phyloP scores from a whole-genome alignment of 1,140 invertebrate species.

The Eubasilissa regina region DNA sequence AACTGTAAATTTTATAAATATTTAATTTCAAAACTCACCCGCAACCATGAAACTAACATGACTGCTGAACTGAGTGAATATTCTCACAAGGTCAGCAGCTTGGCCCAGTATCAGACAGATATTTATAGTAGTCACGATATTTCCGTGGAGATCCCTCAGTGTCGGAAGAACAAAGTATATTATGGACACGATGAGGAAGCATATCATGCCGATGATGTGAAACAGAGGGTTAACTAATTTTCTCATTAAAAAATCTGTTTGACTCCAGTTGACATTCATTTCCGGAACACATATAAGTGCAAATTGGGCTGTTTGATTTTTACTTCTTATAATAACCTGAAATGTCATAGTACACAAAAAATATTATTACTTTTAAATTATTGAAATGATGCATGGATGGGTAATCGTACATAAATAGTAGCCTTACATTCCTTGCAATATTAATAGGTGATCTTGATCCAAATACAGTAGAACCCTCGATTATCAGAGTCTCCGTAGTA shows the following conservation, averaged over 20 bases:
- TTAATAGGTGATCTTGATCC: too few species aligned
- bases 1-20: too few species aligned
- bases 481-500: too few species aligned
- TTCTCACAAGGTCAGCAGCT: slow-evolving; percentile 82
- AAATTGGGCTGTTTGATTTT: slow-evolving; percentile 73
- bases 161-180: slow-evolving; percentile 89
- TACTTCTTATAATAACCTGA: slow-evolving; percentile 62
- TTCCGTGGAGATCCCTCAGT: slow-evolving; percentile 85
- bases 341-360: background rate
- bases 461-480: too few species aligned
- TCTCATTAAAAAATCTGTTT: slow-evolving; percentile 80
- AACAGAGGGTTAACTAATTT: slow-evolving; percentile 84
- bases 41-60: slow-evolving; percentile 85
- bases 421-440: too few species aligned
- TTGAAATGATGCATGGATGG: too few species aligned
- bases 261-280: slow-evolving; percentile 78
- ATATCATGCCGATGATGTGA: slow-evolving; percentile 80
- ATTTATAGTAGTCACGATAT: slow-evolving; percentile 86
- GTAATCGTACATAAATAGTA: too few species aligned
- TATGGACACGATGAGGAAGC: slow-evolving; percentile 82
- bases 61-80: slow-evolving; percentile 85
- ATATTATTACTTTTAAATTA: too few species aligned
- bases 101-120: slow-evolving; percentile 83
- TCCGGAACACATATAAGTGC: slow-evolving; percentile 84
- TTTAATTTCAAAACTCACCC: slow-evolving; percentile 68